Percentiles rank a stretch among this genome's conserved stretches.
These are phyloP conservation scores for Agrotis clavis DNA, from an alignment of 2,888 invertebrate species.

Conservation along the genomic window DNA sequence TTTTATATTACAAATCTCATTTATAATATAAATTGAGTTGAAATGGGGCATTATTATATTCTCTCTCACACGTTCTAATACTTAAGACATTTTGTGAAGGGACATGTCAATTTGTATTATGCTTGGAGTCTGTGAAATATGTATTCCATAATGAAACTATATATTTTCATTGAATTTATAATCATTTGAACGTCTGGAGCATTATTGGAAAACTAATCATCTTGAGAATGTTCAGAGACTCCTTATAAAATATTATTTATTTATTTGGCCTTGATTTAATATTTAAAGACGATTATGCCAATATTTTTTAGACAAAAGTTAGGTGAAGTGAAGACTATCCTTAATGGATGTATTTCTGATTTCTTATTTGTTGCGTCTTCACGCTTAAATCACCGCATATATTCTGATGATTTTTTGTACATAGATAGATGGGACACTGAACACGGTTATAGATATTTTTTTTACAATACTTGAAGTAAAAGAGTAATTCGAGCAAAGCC, in stretches of 20 bases:
- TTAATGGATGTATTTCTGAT: too few relatives aligned
- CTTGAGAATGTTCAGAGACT: background rate
- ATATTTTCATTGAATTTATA: conserved; percentile 36
- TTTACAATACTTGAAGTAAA: too few relatives aligned
- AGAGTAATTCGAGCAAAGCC: too few relatives aligned
- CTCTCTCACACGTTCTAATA: conserved; percentile 43
- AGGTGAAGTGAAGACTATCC: too few relatives aligned
- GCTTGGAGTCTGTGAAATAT: conserved; percentile 35
- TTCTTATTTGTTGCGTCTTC: too few relatives aligned
- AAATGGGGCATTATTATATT: conserved; percentile 55
- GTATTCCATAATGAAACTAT: conserved; percentile 31
- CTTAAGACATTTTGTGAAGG: conserved; percentile 37
- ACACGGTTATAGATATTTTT: too few relatives aligned
- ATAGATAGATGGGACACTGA: too few relatives aligned
- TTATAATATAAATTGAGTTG: conserved; percentile 54
- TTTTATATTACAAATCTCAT: conserved; percentile 55
- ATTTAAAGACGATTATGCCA: background rate
- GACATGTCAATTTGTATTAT: conserved; percentile 37
- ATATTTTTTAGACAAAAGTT: too few relatives aligned
- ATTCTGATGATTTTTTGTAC: too few relatives aligned
- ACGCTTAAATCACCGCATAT: too few relatives aligned
- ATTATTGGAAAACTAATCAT: conserved; percentile 11
- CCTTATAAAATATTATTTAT: background rate
- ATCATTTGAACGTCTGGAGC: conserved; percentile 9
- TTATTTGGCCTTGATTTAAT: background rate